Percentiles rank a stretch among this genome's conserved stretches.
phyloP scores from a whole-genome alignment of 35 echinoderm and acorn worm species.

The Lytechinus pictus region DNA sequence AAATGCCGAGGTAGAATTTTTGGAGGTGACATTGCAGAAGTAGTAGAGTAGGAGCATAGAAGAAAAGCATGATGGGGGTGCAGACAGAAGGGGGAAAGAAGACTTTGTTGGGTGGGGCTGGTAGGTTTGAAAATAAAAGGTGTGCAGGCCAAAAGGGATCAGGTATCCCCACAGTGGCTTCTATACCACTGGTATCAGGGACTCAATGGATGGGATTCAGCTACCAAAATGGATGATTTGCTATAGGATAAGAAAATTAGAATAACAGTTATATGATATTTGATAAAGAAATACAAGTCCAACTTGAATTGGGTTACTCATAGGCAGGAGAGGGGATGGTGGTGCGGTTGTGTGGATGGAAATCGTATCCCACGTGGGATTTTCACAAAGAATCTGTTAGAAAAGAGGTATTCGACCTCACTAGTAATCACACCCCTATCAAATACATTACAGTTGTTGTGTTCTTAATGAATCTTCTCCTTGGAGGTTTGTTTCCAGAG shows the following conservation, averaged over 20 bases:
- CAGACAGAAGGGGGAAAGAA: not conserved
- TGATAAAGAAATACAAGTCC: not conserved
- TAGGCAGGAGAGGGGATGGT: not conserved
- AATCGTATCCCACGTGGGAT: no score
- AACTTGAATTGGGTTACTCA: not conserved
- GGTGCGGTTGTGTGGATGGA: not conserved
- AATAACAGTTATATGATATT: not conserved
- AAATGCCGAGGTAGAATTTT: not conserved
- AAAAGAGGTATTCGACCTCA: conserved; percentile 11
- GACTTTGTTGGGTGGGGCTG: not conserved
- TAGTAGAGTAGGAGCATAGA: not conserved
- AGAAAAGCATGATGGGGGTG: not conserved
- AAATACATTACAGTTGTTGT: conserved; percentile 11
- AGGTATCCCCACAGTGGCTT: not conserved
- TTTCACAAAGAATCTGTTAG: not conserved
- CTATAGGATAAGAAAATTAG: not conserved
- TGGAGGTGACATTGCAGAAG: not conserved
- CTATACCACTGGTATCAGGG: not conserved
- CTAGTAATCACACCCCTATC: not conserved
- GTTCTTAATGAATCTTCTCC: not conserved
- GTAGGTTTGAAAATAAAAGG: not conserved
- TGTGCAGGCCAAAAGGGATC: not conserved
- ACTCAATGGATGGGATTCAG: not conserved
- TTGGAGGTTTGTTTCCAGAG: not conserved
- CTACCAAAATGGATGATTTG: not conserved